phyloP scores from a whole-genome alignment of 2,113 vertebrate species.

The Rhea americana region DNA sequence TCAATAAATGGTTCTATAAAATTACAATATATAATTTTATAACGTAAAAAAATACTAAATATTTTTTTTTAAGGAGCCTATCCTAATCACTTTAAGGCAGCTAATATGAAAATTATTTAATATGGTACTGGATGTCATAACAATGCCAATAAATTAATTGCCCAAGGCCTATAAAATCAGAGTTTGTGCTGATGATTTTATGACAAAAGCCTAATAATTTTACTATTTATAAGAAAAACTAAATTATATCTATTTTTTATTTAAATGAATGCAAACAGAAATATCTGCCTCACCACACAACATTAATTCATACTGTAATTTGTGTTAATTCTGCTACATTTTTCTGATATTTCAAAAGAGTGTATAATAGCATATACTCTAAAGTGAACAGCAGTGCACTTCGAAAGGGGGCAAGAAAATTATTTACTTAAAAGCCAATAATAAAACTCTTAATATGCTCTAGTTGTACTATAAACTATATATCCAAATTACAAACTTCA shows the following conservation, averaged over 20 bases:
- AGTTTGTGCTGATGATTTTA: neutral
- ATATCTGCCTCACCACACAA: neutral
- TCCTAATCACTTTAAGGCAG: neutral
- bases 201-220: neutral
- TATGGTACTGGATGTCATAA: neutral
- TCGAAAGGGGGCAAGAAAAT: neutral
- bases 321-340: neutral
- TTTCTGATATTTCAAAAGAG: neutral
- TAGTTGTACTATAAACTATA: neutral
- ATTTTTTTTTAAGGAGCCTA: neutral
- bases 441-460: neutral
- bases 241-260: neutral
- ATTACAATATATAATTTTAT: neutral
- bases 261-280: neutral
- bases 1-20: neutral
- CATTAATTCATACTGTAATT: neutral
- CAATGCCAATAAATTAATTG: neutral
- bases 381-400: neutral
- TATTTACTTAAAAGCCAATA: neutral
- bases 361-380: neutral
- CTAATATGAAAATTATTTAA: neutral
- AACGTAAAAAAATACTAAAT: neutral
- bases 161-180: neutral
- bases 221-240: neutral
- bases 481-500: neutral